A percentile compares a stretch with the other conserved stretches of the same genome.
Evolutionary conservation across 2,797 vertebrate species (phyloP).

Genomic region (Denticeps clupeoides): DNA sequence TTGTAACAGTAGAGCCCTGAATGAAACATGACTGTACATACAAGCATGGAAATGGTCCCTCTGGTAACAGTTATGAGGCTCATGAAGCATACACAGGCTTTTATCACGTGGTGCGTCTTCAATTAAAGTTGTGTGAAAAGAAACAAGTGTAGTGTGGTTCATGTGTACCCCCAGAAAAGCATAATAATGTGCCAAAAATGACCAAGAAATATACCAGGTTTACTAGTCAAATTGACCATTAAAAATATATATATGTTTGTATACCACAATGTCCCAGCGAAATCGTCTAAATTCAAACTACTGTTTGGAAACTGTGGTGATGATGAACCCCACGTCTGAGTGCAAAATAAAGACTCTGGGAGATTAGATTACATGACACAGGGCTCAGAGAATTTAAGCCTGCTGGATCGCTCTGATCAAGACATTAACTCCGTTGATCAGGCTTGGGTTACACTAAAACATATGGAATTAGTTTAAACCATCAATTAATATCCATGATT

Average conservation of each 20-base stretch:
- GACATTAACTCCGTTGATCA: constrained; percentile 8
- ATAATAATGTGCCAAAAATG: too few species aligned
- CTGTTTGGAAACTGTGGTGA: constrained; percentile 9
- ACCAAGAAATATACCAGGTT: too few species aligned
- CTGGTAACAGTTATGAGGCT: constrained; percentile 1
- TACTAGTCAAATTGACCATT: too few species aligned
- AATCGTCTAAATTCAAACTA: constrained; percentile 2
- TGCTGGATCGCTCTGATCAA: constrained; percentile 24
- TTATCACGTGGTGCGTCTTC: too few species aligned
- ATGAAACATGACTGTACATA: constrained; percentile 4
- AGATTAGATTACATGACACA: constrained; percentile 34
- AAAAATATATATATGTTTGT: too few species aligned
- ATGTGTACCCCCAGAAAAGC: too few species aligned
- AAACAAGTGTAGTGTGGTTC: too few species aligned
- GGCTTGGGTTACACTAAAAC: constrained; percentile 26
- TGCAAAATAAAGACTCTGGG: constrained; percentile 23
- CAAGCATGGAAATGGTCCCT: constrained; percentile 6
- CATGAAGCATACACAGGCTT: neutral
- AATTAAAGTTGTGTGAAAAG: too few species aligned
- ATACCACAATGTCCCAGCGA: neutral
- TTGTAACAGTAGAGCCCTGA: neutral
- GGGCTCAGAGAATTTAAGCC: constrained; percentile 25
- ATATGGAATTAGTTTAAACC: constrained; percentile 35
- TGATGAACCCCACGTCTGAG: constrained; percentile 22
- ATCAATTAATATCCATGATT: constrained; percentile 33